Percentiles rank a stretch among this genome's conserved stretches.
These are phyloP conservation scores for Scaeva pyrastri DNA, from an alignment of 2,888 invertebrate species.

Conservation along the genomic window DNA sequence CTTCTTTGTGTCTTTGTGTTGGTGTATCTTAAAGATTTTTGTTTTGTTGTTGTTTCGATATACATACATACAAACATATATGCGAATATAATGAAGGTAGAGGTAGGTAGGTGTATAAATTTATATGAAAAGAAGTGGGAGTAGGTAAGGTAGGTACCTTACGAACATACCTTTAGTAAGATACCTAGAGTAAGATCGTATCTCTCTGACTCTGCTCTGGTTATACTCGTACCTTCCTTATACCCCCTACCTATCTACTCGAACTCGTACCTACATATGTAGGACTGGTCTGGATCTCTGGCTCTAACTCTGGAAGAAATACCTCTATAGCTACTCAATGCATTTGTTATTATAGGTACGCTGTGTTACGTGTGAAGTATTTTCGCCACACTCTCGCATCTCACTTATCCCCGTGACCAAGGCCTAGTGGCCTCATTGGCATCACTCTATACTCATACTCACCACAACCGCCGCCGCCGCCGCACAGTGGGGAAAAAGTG, in stretches of 20 bases:
- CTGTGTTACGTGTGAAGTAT: slow-evolving; percentile 30
- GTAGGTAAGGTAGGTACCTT: too few species aligned
- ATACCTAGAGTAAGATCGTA: slow-evolving; percentile 42
- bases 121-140: slow-evolving; percentile 56
- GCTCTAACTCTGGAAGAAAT: background rate
- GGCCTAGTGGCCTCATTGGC: slow-evolving; percentile 71
- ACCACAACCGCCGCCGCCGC: too few species aligned
- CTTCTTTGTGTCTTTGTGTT: slow-evolving; percentile 33
- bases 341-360: slow-evolving; percentile 51
- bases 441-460: background rate
- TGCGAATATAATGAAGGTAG: slow-evolving; percentile 50
- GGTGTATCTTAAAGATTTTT: slow-evolving; percentile 46
- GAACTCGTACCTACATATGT: too few species aligned
- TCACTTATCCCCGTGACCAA: slow-evolving; percentile 51
- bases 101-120: too few species aligned
- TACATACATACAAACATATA: too few species aligned
- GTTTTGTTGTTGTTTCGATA: slow-evolving; percentile 41
- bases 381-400: slow-evolving; percentile 13
- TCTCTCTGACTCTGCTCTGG: slow-evolving; percentile 24
- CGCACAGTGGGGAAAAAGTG: too few species aligned
- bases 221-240: too few species aligned
- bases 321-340: slow-evolving; percentile 43
- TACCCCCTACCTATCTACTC: too few species aligned
- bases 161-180: slow-evolving; percentile 12
- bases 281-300: too few species aligned